A percentile compares a stretch with the other conserved stretches of the same genome.
Evolutionary conservation across 2,797 vertebrate genomes (phyloP).

Genomic region (Todus mexicanus): DNA sequence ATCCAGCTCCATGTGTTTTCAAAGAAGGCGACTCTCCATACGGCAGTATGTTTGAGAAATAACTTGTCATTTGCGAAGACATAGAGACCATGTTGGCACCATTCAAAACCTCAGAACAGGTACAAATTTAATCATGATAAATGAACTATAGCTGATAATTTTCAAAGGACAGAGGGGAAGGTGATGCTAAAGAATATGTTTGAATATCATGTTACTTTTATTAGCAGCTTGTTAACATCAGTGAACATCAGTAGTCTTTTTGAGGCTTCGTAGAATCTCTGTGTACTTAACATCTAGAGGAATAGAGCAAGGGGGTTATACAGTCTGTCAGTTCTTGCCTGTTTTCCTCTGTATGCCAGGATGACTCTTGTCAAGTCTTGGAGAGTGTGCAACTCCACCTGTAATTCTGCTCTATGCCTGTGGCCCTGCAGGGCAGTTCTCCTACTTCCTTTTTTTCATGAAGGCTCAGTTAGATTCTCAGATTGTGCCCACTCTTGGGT

Average conservation of each 20-base stretch:
- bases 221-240: neutral
- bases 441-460: neutral
- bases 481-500: slow-evolving; percentile 78
- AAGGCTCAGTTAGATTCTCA: slow-evolving; percentile 73
- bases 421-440: slow-evolving; percentile 26
- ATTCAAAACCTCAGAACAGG: neutral
- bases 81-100: neutral
- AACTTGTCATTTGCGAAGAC: neutral
- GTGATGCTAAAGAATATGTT: neutral
- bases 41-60: neutral
- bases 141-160: neutral
- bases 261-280: neutral
- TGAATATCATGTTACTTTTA: neutral
- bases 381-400: slow-evolving; percentile 58
- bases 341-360: slow-evolving; percentile 64
- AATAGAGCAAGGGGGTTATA: neutral
- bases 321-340: slow-evolving; percentile 61
- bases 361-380: slow-evolving; percentile 74
- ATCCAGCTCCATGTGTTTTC: neutral
- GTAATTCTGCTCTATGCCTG: neutral
- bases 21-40: neutral
- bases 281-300: neutral
- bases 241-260: neutral
- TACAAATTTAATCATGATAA: neutral
- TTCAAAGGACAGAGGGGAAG: neutral